A percentile compares a stretch with the other conserved stretches of the same genome.
These are phyloP conservation scores for Heliconius hermathena DNA, from an alignment of 1,140 invertebrate genomes.

Conservation along the genomic window DNA sequence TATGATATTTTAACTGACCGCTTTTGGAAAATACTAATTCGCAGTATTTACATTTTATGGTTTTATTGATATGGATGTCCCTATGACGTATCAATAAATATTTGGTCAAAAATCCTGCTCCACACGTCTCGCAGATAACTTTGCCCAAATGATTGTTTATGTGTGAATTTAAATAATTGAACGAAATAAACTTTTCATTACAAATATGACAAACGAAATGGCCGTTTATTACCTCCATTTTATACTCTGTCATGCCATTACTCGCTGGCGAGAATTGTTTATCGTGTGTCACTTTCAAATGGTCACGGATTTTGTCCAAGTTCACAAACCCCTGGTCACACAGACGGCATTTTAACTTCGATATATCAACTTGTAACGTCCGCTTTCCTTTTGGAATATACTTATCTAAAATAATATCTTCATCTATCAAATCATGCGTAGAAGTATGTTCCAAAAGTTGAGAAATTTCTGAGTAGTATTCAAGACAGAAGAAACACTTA, in stretches of 20 bases:
- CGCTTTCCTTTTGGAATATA: slow-evolving; percentile 57
- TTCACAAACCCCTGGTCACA: slow-evolving; percentile 44
- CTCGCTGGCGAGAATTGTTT: slow-evolving; percentile 41
- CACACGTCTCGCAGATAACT: slow-evolving; percentile 77
- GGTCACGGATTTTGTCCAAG: slow-evolving; percentile 48
- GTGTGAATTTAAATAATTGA: slow-evolving; percentile 52
- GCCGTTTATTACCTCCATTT: slow-evolving; percentile 44
- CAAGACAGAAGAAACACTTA: slow-evolving; percentile 60
- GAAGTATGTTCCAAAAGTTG: slow-evolving; percentile 50
- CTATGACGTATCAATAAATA: slow-evolving; percentile 72
- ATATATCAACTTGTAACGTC: slow-evolving; percentile 59
- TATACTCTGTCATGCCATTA: slow-evolving; percentile 62
- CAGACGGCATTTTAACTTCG: slow-evolving; percentile 55
- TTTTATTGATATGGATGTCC: slow-evolving; percentile 55
- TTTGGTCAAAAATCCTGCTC: slow-evolving; percentile 68
- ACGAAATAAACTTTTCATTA: slow-evolving; percentile 39
- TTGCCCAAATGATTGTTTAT: slow-evolving; percentile 70
- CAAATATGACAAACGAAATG: slow-evolving; percentile 49
- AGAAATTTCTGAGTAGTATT: slow-evolving; percentile 49
- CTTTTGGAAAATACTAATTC: slow-evolving; percentile 51
- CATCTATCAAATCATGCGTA: slow-evolving; percentile 39
- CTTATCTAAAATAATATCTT: slow-evolving; percentile 48
- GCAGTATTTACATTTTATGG: slow-evolving; percentile 48
- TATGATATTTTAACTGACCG: slow-evolving; percentile 57
- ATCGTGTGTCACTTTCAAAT: slow-evolving; percentile 50